phyloP scores from a whole-genome alignment of 2,888 invertebrate genomes.

The Peribatodes rhomboidaria region DNA sequence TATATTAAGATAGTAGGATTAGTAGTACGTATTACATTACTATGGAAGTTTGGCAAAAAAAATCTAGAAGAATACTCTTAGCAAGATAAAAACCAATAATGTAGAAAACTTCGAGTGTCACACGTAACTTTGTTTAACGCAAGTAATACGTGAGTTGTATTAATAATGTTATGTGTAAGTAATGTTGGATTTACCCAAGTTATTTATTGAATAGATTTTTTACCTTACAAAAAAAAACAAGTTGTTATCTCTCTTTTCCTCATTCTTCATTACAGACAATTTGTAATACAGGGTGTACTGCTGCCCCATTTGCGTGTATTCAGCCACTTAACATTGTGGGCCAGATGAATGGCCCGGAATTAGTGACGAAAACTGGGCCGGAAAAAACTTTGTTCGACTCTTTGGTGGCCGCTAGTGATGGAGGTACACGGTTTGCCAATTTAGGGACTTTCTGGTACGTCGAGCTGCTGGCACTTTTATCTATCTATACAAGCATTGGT shows the following conservation, averaged over 20 bases:
- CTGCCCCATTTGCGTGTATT: slow-evolving; percentile 23
- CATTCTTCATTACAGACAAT: slow-evolving; percentile 18
- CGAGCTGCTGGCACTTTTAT: slow-evolving; percentile 2
- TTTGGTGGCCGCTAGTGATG: slow-evolving; percentile 13
- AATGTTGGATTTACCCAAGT: too few relatives aligned
- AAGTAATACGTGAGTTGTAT: too few relatives aligned
- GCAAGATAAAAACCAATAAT: too few relatives aligned
- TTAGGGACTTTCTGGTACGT: slow-evolving; percentile 9
- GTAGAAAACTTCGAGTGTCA: too few relatives aligned
- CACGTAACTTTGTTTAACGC: too few relatives aligned
- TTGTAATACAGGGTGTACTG: slow-evolving; percentile 13
- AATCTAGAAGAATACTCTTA: too few relatives aligned
- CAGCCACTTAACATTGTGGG: slow-evolving; percentile 29
- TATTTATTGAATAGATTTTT: too few relatives aligned
- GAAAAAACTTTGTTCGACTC: slow-evolving; percentile 29
- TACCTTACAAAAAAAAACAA: neutral
- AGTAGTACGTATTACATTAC: too few relatives aligned
- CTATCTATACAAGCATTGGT: neutral
- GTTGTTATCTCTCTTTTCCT: slow-evolving; percentile 3
- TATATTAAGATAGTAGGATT: too few relatives aligned
- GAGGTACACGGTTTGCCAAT: slow-evolving; percentile 17
- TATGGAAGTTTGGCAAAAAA: too few relatives aligned
- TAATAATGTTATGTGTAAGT: too few relatives aligned
- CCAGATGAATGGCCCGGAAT: slow-evolving; percentile 34
- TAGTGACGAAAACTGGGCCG: slow-evolving; percentile 29